Percentiles rank a stretch among this genome's conserved stretches.
phyloP scores from a whole-genome alignment of 2,797 vertebrate species.

The Pseudochirops cupreus region DNA sequence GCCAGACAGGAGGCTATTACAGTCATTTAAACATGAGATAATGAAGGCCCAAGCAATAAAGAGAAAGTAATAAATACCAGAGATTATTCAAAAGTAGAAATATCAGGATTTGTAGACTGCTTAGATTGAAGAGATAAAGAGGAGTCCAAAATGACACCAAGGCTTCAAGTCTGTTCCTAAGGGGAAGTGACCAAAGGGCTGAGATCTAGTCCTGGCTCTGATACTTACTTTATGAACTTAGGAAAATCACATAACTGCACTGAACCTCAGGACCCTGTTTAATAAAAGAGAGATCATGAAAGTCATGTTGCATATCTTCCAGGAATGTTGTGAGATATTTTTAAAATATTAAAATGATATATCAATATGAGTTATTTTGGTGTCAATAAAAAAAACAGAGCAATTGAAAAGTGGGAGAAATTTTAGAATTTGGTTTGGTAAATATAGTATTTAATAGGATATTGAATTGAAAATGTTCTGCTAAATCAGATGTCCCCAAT shows the following conservation, averaged over 20 bases:
- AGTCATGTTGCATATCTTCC: neutral
- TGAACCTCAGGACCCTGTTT: neutral
- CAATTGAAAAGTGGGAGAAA: neutral
- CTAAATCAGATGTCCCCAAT: neutral
- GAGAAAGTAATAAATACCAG: neutral
- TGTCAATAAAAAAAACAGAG: neutral
- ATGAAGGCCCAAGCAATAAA: neutral
- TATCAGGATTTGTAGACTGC: neutral
- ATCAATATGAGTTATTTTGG: neutral
- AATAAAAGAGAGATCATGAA: neutral
- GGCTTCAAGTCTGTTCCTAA: neutral
- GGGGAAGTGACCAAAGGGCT: neutral
- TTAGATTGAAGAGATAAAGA: neutral
- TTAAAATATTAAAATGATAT: neutral
- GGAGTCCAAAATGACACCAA: neutral
- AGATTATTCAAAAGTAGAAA: neutral
- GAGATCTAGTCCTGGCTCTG: neutral
- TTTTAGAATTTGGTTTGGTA: neutral
- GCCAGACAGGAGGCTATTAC: neutral
- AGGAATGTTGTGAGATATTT: neutral
- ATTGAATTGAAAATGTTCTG: neutral
- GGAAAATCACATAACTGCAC: neutral
- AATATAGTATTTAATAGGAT: neutral
- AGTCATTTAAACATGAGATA: neutral
- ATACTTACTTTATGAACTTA: neutral